These are phyloP conservation scores for Mobula hypostoma DNA, from an alignment of 2,113 vertebrate genomes.

Conservation along the genomic window DNA sequence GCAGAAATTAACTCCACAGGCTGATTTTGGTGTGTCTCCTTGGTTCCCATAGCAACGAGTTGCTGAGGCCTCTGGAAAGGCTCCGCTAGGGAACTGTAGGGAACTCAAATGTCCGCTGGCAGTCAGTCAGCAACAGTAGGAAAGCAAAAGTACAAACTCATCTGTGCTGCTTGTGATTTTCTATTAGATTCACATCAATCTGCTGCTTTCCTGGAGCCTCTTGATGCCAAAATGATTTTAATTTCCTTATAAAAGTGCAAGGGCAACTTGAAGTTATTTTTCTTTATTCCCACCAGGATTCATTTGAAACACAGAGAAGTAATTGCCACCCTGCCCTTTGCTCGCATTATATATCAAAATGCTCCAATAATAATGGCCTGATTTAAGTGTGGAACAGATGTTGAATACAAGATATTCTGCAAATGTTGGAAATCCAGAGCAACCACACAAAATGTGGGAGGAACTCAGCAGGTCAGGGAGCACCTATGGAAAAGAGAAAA, in stretches of 20 bases:
- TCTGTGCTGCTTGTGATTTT: constrained; percentile 44
- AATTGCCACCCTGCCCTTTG: background rate
- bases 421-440: too few relatives aligned
- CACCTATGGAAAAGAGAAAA: too few relatives aligned
- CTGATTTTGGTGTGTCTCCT: constrained; percentile 43
- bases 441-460: too few relatives aligned
- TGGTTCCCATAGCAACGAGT: constrained; percentile 55
- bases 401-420: background rate
- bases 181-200: constrained; percentile 39
- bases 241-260: background rate
- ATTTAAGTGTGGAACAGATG: background rate
- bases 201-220: constrained; percentile 37
- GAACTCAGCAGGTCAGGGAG: too few relatives aligned
- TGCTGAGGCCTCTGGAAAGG: constrained; percentile 49
- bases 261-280: background rate
- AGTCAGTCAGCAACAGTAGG: constrained; percentile 42
- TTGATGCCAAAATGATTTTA: background rate
- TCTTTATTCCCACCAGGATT: background rate
- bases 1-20: constrained; percentile 22
- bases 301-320: background rate
- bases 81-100: constrained; percentile 47
- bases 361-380: background rate
- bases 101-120: constrained; percentile 53
- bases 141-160: constrained; percentile 42
- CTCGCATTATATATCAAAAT: background rate